Evolutionary conservation across 2,888 invertebrate species (phyloP).

Genomic region (Neocrepidodera transversa): DNA sequence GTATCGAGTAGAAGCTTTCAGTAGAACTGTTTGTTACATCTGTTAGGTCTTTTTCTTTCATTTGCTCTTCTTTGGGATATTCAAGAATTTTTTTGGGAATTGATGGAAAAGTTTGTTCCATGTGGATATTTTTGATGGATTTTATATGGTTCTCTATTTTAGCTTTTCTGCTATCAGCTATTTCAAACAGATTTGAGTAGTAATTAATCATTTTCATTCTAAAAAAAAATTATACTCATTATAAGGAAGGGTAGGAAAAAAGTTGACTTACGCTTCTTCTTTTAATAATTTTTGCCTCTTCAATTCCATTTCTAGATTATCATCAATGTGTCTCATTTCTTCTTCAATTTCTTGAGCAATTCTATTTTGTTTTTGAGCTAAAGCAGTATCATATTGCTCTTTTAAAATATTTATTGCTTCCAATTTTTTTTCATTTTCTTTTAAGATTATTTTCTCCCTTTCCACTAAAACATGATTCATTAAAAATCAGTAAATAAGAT

Average conservation of each 20-base stretch:
- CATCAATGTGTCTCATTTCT: constrained; percentile 51
- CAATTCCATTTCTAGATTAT: constrained; percentile 49
- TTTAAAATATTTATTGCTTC: constrained; percentile 49
- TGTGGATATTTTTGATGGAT: constrained; percentile 42
- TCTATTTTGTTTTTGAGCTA: constrained; percentile 50
- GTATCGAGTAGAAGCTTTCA: constrained; percentile 30
- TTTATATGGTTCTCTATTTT: constrained; percentile 52
- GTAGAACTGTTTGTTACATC: constrained; percentile 21
- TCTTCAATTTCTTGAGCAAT: constrained; percentile 51
- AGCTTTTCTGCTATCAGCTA: constrained; percentile 64
- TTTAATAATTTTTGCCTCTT: constrained; percentile 53
- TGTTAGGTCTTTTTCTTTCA: not conserved
- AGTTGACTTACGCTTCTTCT: constrained; percentile 55
- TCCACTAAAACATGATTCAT: constrained; percentile 51
- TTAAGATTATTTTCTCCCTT: constrained; percentile 48
- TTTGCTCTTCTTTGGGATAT: not conserved
- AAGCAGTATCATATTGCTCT: constrained; percentile 53
- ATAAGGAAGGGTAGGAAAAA: not conserved
- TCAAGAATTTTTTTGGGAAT: not conserved
- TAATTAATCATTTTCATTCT: constrained; percentile 69
- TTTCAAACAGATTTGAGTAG: constrained; percentile 69
- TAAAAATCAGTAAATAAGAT: not conserved
- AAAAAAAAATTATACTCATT: constrained; percentile 43
- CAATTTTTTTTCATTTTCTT: constrained; percentile 50
- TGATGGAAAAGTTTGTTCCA: constrained; percentile 30